These are phyloP conservation scores for Sesia apiformis DNA, from an alignment of 2,888 invertebrate species.

Conservation along the genomic window DNA sequence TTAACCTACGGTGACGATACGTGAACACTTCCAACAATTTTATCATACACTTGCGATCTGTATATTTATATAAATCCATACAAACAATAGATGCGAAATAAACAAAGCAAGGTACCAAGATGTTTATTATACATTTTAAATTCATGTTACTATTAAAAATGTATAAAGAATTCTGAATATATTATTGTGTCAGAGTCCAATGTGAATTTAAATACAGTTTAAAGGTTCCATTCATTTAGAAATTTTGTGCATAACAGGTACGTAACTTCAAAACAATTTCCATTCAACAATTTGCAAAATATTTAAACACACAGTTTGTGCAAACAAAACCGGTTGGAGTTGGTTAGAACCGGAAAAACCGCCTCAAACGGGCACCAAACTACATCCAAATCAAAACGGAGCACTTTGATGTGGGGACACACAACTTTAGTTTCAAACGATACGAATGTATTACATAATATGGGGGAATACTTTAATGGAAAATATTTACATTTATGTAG, in stretches of 20 bases:
- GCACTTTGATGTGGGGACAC: constrained; percentile 2
- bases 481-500: not conserved
- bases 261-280: not conserved
- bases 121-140: no score
- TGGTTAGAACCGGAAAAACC: constrained; percentile 1
- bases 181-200: no score
- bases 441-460: not conserved
- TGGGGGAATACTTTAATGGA: not conserved
- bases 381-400: constrained; percentile 2
- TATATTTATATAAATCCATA: no score
- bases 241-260: not conserved
- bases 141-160: no score
- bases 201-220: no score
- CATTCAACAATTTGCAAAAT: not conserved
- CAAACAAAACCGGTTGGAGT: not conserved
- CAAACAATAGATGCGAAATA: no score
- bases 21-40: no score
- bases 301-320: not conserved
- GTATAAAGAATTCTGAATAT: no score
- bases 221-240: no score
- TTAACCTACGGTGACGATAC: no score
- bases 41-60: no score
- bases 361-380: not conserved
- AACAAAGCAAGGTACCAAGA: no score
- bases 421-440: constrained; percentile 1